Base-by-base conservation (phyloP, 2,113 vertebrate genomes). In the Rhinopomastus cyanomelas region DNA sequence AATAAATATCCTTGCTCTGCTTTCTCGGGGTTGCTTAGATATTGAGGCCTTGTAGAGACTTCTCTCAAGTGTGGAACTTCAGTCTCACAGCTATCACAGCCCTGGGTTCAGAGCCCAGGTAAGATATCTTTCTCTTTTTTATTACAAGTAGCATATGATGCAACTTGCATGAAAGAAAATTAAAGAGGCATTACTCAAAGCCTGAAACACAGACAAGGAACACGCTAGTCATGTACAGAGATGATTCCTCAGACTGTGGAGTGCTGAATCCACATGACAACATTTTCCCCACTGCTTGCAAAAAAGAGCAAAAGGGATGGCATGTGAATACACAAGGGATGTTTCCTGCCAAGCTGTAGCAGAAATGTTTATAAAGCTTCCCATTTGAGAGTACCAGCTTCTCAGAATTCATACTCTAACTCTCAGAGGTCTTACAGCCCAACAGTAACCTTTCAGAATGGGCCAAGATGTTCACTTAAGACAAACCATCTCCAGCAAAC, bases 311-410 rank as follows among this genome's bases (percentile, higher is more conserved):
- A 93, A 86, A 62, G 75, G 80, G 79, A 85, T 53, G 69, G 69
- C 93, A 93, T 81, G 51, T 46, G 76, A 85, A 67, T 49, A 68
- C 16, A 30, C 29, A 81, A 55, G 53, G 51, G 62, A 71, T 72
- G 52, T 66, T 89, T 66, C 75, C 68, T 79, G 73, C 53, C 79
- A 92, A 88, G 48, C 2, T 81, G 74, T 42, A 42, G 79, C 53
- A 65, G 37, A 42, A 44, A 55, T 29, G 32, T 91, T 94, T 91
- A 87, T 49, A 88, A 88, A 86, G 39, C 56, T 60, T 91, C 82
- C 74, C 52, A 69, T 76, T 90, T 62, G 64, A 57, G 57, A 65
- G 22, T 16, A 81, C 20, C 36, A 87, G 26, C 37, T 51, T 77
- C 60, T 79, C 49, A 81, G 73, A 95, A 92, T 65, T 91, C 68